These are phyloP conservation scores for Emberiza fucata DNA, from an alignment of 2,113 vertebrate genomes.

Conservation along the genomic window DNA sequence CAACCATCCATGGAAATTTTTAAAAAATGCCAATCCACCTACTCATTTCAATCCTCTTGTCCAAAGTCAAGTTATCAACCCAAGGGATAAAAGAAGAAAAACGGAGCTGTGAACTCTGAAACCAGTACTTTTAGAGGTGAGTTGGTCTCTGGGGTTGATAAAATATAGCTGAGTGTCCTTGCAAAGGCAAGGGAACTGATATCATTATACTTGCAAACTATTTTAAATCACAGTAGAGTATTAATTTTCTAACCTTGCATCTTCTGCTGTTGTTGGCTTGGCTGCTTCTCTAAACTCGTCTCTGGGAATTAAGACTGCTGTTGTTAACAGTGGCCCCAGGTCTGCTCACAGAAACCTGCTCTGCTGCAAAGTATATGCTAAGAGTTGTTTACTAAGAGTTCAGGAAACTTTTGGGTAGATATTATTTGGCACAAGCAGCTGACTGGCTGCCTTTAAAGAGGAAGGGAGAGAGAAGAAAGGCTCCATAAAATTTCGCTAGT, in stretches of 20 bases:
- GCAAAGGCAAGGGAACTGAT: neutral
- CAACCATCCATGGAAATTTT: neutral
- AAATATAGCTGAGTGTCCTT: neutral
- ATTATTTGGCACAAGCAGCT: neutral
- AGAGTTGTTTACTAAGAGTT: neutral
- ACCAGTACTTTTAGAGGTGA: neutral
- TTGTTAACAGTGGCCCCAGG: neutral
- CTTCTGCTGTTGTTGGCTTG: neutral
- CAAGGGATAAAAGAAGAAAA: neutral
- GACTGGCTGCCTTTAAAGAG: neutral
- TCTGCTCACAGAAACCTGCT: neutral
- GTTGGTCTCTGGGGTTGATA: neutral
- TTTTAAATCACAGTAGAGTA: neutral
- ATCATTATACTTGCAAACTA: neutral
- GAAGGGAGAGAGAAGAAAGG: neutral
- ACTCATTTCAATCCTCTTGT: neutral
- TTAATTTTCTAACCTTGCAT: neutral
- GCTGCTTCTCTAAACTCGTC: neutral
- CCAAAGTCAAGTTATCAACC: neutral
- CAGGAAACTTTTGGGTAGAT: neutral
- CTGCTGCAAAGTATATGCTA: neutral
- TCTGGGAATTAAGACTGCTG: neutral
- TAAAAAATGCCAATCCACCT: neutral
- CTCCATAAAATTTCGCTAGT: neutral
- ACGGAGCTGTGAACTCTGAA: neutral